Percentiles rank a stretch among this genome's conserved stretches.
Evolutionary conservation across 2,113 vertebrate species (phyloP).

Genomic region (Struthidea cinerea): DNA sequence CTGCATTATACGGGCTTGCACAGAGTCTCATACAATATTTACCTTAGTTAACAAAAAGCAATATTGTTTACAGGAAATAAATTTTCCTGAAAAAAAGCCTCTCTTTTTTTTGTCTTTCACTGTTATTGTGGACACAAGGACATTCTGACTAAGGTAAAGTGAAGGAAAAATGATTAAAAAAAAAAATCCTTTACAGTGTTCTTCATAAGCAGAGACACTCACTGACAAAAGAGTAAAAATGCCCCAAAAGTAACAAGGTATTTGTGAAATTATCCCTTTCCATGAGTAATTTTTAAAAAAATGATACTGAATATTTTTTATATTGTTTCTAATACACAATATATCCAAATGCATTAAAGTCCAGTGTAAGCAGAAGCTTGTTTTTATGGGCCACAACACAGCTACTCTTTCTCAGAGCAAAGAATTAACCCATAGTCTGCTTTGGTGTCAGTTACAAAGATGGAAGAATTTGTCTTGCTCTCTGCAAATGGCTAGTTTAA

Average conservation of each 20-base stretch:
- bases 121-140: not conserved
- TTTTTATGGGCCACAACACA: not conserved
- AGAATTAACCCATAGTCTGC: not conserved
- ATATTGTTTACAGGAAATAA: not conserved
- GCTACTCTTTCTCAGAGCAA: not conserved
- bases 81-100: not conserved
- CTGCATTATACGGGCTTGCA: not conserved
- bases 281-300: not conserved
- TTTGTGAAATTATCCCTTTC: not conserved
- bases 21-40: not conserved
- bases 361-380: not conserved
- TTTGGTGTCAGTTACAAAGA: not conserved
- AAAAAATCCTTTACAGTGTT: not conserved
- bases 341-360: not conserved
- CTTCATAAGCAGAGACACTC: not conserved
- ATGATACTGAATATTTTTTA: fast-evolving
- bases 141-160: not conserved
- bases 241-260: not conserved
- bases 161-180: not conserved
- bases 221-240: not conserved
- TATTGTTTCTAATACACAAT: not conserved
- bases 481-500: not conserved
- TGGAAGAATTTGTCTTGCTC: not conserved
- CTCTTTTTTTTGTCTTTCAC: no score
- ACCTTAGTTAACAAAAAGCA: not conserved